Base-by-base conservation (phyloP, 2,888 invertebrate species). In the Phrixothrix hirtus region DNA sequence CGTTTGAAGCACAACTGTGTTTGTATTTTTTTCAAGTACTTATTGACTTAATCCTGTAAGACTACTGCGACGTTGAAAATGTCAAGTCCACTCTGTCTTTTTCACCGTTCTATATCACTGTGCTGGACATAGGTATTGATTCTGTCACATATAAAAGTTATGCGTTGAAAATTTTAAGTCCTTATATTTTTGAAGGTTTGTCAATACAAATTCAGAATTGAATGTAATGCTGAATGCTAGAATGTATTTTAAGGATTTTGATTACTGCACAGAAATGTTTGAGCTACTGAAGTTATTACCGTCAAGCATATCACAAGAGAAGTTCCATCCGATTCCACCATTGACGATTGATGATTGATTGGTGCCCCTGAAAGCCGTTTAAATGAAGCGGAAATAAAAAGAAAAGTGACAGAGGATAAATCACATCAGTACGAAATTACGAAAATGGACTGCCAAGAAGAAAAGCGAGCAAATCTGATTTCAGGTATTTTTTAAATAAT, bases 321-420 rank as follows among this genome's bases (percentile, higher is more conserved):
- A 15, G 42, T 26, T 29, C 26, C 44, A 29, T 36, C 36, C 21
- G 29, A 44, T 35, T 43, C 29, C 35, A 13, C 29, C 10, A 36
- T 25, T 44, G 44, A 36, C 43, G 42, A 49, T 37, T 30, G 42
- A 42, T 49, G 49, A 49, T 49, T 49, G 66, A 66, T 63, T 65
- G 62, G 65, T 65, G 66, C 61, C 62, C 64, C 59, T 54, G 61
- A 63, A 64, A 57, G 61, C 63, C 64, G 51, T 62, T 67, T 63
- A 69, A 68, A 69, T 69, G 67, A 67, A 61, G 64, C 63, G 67
- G 65, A 68, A 69, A 64, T 65, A 64, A 64, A 67, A 63, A 63
- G 65, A 68, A 67, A 61, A 59, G 58, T 55, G 59, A 57, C 61
- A 52, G 59, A 56, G 64, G 64, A 65, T 66, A 67, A 66, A 61